Evolutionary conservation across 2,797 vertebrate genomes (phyloP), one percentile per base, ranked within the genome.

Genomic region (Tachyglossus aculeatus): DNA sequence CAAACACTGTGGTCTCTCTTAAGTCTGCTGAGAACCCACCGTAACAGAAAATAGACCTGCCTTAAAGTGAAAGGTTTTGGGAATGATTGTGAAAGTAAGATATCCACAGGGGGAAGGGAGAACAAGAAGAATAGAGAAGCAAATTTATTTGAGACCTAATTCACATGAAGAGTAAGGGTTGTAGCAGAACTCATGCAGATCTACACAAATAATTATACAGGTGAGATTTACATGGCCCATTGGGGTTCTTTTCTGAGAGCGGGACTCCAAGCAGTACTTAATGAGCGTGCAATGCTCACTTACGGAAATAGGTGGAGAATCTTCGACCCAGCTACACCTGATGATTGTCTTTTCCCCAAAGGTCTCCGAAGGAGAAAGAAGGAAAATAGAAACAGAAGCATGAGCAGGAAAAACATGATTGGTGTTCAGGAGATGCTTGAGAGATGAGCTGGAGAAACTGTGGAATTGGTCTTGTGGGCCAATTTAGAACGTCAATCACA

Each of bases 341-440:
- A 53, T 12, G 40, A 45, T 52, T 67, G 56, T 67, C 41, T 50
- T 41, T 27, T 54, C 69, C 67, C 21, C 44, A 60, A 61, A 50
- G 21, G 54, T 56, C 54, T 54, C 62, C 72, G 74, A 67, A 39
- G 38, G 67, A 74, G 22, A 71, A 63, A 31, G 66, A 47, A 66
- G 51, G 24, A 71, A 80, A 82, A 69, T 43, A 84, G 74, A 78
- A 58, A 27, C 45, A 80, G 56, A 57, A 76, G 40, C 48, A 74
- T 74, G 76, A 61, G 19, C 41, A 44, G 19, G 25, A 41, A 50
- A 43, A 72, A 84, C 64, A n/a, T n/a, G n/a, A n/a, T n/a, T n/a
- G n/a, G n/a, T n/a, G n/a, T n/a, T n/a, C n/a, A n/a, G n/a, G n/a
- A n/a, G n/a, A n/a, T n/a, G n/a, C n/a, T n/a, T n/a, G n/a, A n/a